Evolutionary conservation across 2,113 vertebrate genomes (phyloP).

Genomic region (Benitochromis conjunctus): DNA sequence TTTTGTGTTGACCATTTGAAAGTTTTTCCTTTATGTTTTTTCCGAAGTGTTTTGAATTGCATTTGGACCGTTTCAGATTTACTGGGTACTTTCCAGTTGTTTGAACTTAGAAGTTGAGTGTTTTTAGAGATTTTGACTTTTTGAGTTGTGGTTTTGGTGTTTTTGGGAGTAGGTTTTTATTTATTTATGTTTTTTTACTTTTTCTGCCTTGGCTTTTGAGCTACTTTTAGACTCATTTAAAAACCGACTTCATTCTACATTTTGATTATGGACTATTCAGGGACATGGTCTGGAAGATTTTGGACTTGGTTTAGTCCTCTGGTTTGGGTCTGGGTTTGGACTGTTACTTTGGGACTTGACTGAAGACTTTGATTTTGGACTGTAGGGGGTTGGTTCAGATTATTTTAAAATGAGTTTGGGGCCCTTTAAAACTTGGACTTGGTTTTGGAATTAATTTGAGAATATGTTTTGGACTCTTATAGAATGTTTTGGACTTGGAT

Average conservation of each 20-base stretch:
- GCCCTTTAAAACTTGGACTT: background rate
- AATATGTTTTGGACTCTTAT: background rate
- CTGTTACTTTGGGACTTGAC: background rate
- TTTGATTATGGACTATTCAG: background rate
- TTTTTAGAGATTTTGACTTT: background rate
- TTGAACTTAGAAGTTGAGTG: background rate
- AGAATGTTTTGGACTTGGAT: background rate
- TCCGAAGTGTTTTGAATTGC: background rate
- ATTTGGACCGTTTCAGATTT: background rate
- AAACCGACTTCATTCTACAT: background rate
- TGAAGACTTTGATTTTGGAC: background rate
- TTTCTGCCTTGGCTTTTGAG: background rate
- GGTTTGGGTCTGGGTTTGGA: background rate
- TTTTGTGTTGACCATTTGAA: no score
- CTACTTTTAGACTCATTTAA: background rate
- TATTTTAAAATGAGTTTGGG: background rate
- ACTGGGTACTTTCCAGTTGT: background rate
- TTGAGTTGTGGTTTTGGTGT: background rate
- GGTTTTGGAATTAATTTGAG: background rate
- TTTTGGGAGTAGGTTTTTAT: background rate
- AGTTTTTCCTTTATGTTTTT: background rate
- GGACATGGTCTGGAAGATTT: background rate
- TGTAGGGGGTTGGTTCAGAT: background rate
- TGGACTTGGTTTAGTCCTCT: background rate
- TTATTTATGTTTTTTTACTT: background rate